Conservation (phyloP, 2,797 vertebrate genomes). For the Pagetopsis macropterus region DNA sequence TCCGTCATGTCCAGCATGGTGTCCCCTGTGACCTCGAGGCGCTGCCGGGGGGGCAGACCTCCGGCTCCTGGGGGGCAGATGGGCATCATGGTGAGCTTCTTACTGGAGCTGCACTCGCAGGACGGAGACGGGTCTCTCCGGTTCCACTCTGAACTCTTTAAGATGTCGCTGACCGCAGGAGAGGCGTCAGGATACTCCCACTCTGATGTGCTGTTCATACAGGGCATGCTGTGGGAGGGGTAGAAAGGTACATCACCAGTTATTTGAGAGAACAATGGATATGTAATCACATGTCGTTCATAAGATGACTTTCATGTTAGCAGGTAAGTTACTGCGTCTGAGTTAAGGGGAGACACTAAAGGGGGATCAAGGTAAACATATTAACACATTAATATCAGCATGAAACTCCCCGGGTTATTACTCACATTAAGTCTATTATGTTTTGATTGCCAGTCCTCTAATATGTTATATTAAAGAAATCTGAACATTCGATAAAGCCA, state of each 20-base stretch:
- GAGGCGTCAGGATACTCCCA: slow-evolving; percentile 87
- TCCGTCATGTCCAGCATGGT: slow-evolving; percentile 91
- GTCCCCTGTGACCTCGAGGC: slow-evolving; percentile 88
- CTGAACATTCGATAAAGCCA: too few relatives aligned
- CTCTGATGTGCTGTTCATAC: slow-evolving; percentile 78
- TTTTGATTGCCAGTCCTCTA: too few relatives aligned
- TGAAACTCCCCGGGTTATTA: too few relatives aligned
- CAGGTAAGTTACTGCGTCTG: too few relatives aligned
- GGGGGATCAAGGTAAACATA: too few relatives aligned
- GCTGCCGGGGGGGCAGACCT: slow-evolving; percentile 89
- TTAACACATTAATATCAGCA: too few relatives aligned
- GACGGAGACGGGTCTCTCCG: slow-evolving; percentile 89
- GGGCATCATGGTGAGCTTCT: slow-evolving; percentile 93
- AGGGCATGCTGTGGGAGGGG: slow-evolving; percentile 81
- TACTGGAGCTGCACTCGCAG: slow-evolving; percentile 90
- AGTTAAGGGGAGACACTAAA: too few relatives aligned
- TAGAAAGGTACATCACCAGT: not conserved
- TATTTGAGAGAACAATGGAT: not conserved
- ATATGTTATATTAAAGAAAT: too few relatives aligned
- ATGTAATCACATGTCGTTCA: not conserved
- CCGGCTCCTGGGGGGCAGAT: slow-evolving; percentile 92
- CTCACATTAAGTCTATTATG: too few relatives aligned
- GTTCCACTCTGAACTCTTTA: slow-evolving; percentile 88
- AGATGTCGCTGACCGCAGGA: slow-evolving; percentile 80
- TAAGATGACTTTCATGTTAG: not conserved